These are phyloP conservation scores for Chelmon rostratus DNA, from an alignment of 2,797 vertebrate genomes.

Conservation along the genomic window DNA sequence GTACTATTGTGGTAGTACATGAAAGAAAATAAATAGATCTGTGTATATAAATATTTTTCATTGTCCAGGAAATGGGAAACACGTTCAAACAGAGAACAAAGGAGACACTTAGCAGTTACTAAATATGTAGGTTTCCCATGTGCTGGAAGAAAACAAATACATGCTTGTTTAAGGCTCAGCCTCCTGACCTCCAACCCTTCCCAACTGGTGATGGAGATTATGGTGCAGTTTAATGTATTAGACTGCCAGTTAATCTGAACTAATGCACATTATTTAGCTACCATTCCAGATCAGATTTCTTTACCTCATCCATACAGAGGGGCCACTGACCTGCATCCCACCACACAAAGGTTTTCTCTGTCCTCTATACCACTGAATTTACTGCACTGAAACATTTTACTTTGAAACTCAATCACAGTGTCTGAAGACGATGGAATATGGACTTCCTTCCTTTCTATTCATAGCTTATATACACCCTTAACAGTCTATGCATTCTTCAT, in stretches of 20 bases:
- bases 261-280: constrained; percentile 71
- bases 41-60: constrained; percentile 39
- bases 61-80: constrained; percentile 65
- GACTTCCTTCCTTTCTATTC: background rate
- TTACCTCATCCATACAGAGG: background rate
- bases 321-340: constrained; percentile 32
- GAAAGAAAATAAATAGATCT: constrained; percentile 70
- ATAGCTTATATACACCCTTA: background rate
- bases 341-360: background rate
- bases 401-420: background rate
- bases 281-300: constrained; percentile 42
- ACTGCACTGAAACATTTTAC: background rate
- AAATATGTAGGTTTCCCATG: constrained; percentile 43
- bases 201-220: constrained; percentile 67
- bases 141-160: constrained; percentile 64
- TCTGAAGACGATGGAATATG: background rate
- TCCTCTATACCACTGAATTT: background rate
- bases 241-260: constrained; percentile 69
- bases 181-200: constrained; percentile 42
- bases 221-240: constrained; percentile 60
- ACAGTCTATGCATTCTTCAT: background rate
- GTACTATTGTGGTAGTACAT: constrained; percentile 54
- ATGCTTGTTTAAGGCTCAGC: constrained; percentile 64
- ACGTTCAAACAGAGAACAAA: constrained; percentile 69
- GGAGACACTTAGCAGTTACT: constrained; percentile 38